Evolutionary conservation across 2,888 invertebrate species (phyloP), one percentile per base, ranked within the genome.

Genomic region (Stenichneumon culpator): DNA sequence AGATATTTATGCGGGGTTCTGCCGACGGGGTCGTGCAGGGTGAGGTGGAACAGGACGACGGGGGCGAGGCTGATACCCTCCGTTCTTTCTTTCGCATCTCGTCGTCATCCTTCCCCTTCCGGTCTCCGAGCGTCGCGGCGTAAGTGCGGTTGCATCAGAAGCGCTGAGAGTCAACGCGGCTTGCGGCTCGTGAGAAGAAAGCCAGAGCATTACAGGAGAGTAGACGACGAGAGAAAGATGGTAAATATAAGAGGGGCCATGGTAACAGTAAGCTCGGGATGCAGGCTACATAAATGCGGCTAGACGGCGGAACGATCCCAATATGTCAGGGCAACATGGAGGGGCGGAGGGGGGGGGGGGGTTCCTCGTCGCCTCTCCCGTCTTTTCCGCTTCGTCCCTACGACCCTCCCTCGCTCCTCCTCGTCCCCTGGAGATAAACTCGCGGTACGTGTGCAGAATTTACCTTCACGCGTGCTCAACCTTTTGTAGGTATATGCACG

Each of bases 221-320:
- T 39, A 32, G 75, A 63, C 74, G 67, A 75, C 67, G 57, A 44
- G 60, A 83, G 77, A 28, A 73, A 77, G 80, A 54, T 69, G 54
- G 52, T 74, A 82, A 82, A 82, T 86, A 86, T 87, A 87, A 87
- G 84, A 86, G 74, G 81, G 86, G 80, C 83, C 86, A 86, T 83
- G 88, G 82, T 86, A 87, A 86, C 84, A 82, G 87, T 85, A 89
- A 89, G 89, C 88, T 79, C 54, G 72, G 70, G 75, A 79, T 69
- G 83, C 87, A 86, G 84, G 89, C 89, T 89, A 89, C 91, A 91
- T 92, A 90, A 91, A 92, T 88, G 91, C 86, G 90, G 90, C 90
- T 90, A 92, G 93, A 92, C 90, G 89, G 86, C 89, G 89, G 89
- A 92, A 92, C 90, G 92, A 92, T 92, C 91, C 91, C 91, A 92